These are phyloP conservation scores for Spizaetus ornatus DNA, from an alignment of 2,113 vertebrate species.

Conservation along the genomic window DNA sequence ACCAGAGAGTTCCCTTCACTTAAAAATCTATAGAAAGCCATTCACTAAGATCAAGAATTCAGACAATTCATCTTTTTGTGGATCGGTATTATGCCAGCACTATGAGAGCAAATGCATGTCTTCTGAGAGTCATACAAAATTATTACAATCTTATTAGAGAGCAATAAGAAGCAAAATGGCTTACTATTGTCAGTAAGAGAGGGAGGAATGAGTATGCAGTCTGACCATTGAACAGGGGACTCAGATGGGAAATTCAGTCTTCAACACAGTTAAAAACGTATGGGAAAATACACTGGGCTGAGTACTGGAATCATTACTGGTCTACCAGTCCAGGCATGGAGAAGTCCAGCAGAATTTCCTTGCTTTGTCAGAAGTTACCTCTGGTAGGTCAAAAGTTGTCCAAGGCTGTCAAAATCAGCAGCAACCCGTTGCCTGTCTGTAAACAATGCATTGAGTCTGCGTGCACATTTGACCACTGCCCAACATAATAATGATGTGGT, in stretches of 20 bases:
- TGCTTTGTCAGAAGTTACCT: neutral
- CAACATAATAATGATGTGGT: rapidly evolving
- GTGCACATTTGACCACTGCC: rapidly evolving
- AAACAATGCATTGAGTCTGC: rapidly evolving
- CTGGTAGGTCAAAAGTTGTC: neutral
- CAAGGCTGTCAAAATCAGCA: neutral
- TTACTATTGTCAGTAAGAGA: neutral
- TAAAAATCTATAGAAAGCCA: neutral
- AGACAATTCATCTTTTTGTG: neutral
- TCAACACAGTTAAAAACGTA: neutral
- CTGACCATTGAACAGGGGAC: neutral
- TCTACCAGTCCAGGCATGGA: neutral
- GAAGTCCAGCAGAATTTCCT: neutral
- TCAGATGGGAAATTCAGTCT: neutral
- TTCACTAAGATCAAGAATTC: neutral
- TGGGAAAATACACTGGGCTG: neutral
- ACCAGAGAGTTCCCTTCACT: neutral
- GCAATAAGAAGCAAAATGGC: neutral
- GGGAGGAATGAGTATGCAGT: neutral
- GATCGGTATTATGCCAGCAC: neutral
- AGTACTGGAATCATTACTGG: neutral
- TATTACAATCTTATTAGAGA: neutral
- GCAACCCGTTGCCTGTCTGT: rapidly evolving
- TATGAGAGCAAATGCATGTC: neutral
- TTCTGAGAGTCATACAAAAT: neutral